Base-by-base conservation (phyloP, 1,140 invertebrate genomes). In the Zophobas morio region DNA sequence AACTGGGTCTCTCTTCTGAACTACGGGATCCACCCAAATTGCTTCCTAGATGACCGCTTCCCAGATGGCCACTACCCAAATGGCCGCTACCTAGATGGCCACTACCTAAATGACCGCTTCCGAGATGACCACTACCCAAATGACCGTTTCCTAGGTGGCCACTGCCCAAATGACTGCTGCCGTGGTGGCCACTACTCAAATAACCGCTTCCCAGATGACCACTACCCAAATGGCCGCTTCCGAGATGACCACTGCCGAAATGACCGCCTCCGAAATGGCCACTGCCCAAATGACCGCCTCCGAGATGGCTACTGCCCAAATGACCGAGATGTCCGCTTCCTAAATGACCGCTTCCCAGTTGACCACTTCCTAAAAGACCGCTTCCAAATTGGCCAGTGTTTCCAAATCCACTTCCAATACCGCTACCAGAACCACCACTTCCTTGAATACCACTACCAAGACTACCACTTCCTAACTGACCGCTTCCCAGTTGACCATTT, bases 171-270 rank as follows among this genome's bases (percentile, higher is more conserved):
- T 54, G 53, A 3, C 42, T 8, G 42, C 42, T 8, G 3, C 42
- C 42, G 8, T 4, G 8, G 3, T 46, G 42, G 42, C 3, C 3
- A 46, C 42, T 8, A 20, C 42, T 8, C 42, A 46, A 46, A 46
- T 46, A 1, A 20, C 20, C 20, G 20, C 20, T 20, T 20, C 20
- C 20, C 20, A 20, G 20, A 20, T 20, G 20, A 20, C 20, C 32
- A 34, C 53, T 54, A 34, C n/a, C 53, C 33, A 54, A 32, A 5
- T 54, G 53, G 2, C 53, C 53, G 35, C 53, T 54, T 54, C 32
- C 2, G 6, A 54, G 35, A 1, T 54, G 53, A 34, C 32, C 53
- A 54, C 53, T 54, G 33, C 5, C 32, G 20, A 54, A 54, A 2
- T 54, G 53, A 2, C 53, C 32, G 35, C 53, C 32, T 54, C 6